Evolutionary conservation across 1,140 invertebrate genomes (phyloP), one percentile per base, ranked within the genome.

Genomic region (Octopus bimaculoides): DNA sequence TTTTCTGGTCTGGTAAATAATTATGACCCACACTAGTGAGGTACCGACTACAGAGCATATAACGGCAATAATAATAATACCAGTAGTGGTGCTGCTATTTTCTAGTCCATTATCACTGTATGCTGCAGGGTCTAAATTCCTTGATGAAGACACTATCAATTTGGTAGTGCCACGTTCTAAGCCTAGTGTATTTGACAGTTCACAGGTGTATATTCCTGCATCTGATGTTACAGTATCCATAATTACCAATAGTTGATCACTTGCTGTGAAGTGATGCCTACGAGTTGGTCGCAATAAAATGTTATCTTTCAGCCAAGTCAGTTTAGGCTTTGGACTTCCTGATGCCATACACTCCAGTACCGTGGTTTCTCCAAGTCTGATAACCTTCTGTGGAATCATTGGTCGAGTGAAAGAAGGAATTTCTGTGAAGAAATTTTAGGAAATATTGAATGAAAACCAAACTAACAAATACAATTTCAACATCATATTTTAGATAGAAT

Each of bases 241-340:
- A 82, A 98, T 97, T 54, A 98, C 94, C 54, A 98, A 90, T 26
- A 97, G 89, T 87, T 97, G 95, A 91, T 96, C 93, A 88, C 95
- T 94, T 54, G 93, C 94, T 0, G 95, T 95, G 80, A 97, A 95
- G 87, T 95, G 96, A 87, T 95, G 93, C 0, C 95, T 91, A 0
- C 94, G 94, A 54, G 92, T 90, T n/a, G 92, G 89, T 73, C 85
- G 82, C 41, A 98, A 91, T 3, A 93, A 92, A 78, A 92, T 91
- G 52, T 94, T 94, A 90, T 98, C 94, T 91, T 98, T 98, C 17
- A 92, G 92, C 97, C 97, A 99, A 12, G 92, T 93, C n/a, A 98
- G 91, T 79, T 93, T 93, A 7, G 97, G 96, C 87, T 94, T 94
- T 5, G 96, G 96, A 54, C 94, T 94, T 1, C 96, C 95, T 75